Evolutionary conservation across 2,113 vertebrate species (phyloP), one percentile per base, ranked within the genome.

Genomic region (Danionella cerebrum): DNA sequence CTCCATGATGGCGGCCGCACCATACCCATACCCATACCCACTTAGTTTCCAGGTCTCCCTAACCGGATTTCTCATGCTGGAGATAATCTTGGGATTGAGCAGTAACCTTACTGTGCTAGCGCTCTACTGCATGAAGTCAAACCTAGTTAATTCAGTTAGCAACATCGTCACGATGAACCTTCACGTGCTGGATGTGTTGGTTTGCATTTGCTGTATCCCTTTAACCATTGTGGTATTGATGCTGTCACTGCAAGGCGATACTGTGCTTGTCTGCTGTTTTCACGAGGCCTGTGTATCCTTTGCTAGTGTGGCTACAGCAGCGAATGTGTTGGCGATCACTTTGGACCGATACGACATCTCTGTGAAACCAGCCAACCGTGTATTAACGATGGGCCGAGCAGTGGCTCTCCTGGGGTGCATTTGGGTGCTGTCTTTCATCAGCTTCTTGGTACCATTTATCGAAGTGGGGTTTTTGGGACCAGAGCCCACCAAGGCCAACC

Each of bases 101-200:
- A 97, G 94, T 80, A 98, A 98, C 79, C 89, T 98, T 73, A 97
- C 94, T 0, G 95, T 98, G 64, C 75, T 96, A 65, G 90, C 93
- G 81, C 91, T 98, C 83, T 98, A 98, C 88, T 95, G 94, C 79
- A 93, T 93, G 89, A 97, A 98, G 86, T 96, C 94, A 87, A 97
- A 97, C 87, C 89, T 98, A 81, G 92, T 97, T 89, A 97, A 92
- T 83, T 97, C 95, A 8, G 93, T 96, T 78, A 96, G 94, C 88
- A 98, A 96, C 87, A 93, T 97, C 79, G 93, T 98, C 83, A 98
- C 95, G 70, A 94, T 98, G 94, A 97, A 96, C 83, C 90, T 98
- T 76, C 95, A 98, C 60, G 92, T 97, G 79, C 89, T 98, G 48
- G 95, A 97, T 82, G 93, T 97, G 82, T 83, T 98, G 83, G 95